Percentiles rank a stretch among this genome's conserved stretches.
phyloP scores from a whole-genome alignment of 2,113 vertebrate species.

The Eublepharis macularius region DNA sequence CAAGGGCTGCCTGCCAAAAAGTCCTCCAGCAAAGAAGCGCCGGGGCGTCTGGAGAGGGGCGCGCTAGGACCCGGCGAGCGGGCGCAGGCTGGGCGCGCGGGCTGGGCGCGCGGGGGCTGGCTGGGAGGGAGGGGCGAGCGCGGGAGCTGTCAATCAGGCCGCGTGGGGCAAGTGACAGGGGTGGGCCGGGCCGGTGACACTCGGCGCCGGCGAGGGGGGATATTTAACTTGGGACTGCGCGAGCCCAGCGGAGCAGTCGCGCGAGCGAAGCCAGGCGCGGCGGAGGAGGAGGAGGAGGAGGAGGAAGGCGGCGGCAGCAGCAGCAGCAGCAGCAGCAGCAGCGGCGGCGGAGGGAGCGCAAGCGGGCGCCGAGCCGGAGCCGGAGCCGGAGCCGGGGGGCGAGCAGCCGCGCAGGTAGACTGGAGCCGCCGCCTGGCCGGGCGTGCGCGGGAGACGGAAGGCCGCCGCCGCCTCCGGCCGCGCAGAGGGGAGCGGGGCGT shows the following conservation, averaged over 20 bases:
- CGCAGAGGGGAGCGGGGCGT: too few species aligned
- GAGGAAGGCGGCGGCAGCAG: neutral
- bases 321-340: neutral
- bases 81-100: conserved; percentile 18
- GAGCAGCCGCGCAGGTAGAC: too few species aligned
- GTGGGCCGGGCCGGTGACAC: conserved; percentile 83
- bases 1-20: too few species aligned
- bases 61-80: conserved; percentile 46
- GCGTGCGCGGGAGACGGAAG: too few species aligned
- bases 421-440: too few species aligned
- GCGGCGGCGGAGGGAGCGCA: too few species aligned
- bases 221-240: conserved; percentile 87
- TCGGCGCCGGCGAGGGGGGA: conserved; percentile 79
- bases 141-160: conserved; percentile 80
- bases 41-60: too few species aligned
- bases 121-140: neutral
- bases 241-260: conserved; percentile 75
- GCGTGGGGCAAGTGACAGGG: conserved; percentile 78
- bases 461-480: too few species aligned
- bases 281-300: neutral
- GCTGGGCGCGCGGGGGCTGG: neutral
- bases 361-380: too few species aligned
- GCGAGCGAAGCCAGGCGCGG: conserved; percentile 49
- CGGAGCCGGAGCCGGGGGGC: too few species aligned
- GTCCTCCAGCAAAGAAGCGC: too few species aligned